A percentile compares a stretch with the other conserved stretches of the same genome.
Evolutionary conservation across 2,888 invertebrate species (phyloP).

Genomic region (Pristionchus fissidentatus): DNA sequence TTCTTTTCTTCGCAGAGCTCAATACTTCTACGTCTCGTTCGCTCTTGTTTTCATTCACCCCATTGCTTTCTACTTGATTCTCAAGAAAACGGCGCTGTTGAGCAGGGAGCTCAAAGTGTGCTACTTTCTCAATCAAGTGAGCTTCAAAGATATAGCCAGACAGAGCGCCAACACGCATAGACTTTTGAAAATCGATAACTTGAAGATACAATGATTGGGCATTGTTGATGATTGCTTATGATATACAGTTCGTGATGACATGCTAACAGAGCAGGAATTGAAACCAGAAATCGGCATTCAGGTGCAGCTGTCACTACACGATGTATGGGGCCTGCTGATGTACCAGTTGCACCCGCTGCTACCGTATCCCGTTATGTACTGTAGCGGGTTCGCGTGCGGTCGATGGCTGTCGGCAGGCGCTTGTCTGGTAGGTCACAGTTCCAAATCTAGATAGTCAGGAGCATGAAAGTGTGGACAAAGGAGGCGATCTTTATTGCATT

Average conservation of each 20-base stretch:
- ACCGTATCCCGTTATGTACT: slow-evolving; percentile 18
- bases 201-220: not conserved
- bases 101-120: not conserved
- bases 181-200: not conserved
- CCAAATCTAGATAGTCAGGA: too few species aligned
- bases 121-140: slow-evolving; percentile 9
- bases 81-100: not conserved
- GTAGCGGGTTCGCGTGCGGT: slow-evolving; percentile 20
- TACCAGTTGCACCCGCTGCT: slow-evolving; percentile 10
- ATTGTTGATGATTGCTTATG: not conserved
- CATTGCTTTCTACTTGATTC: slow-evolving; percentile 13
- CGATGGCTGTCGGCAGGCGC: not conserved
- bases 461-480: too few species aligned
- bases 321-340: slow-evolving; percentile 14
- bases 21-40: not conserved
- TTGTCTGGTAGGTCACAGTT: not conserved
- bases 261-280: not conserved
- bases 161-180: too few species aligned
- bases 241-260: too few species aligned
- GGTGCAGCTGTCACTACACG: slow-evolving; percentile 4
- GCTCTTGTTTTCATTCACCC: slow-evolving; percentile 8
- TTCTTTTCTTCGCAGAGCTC: not conserved
- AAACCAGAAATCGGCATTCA: not conserved
- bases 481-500: not conserved
- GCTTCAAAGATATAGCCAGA: too few species aligned